Evolutionary conservation across 2,888 invertebrate genomes (phyloP), one percentile per base, ranked within the genome.

Genomic region (Melinaea menophilus): DNA sequence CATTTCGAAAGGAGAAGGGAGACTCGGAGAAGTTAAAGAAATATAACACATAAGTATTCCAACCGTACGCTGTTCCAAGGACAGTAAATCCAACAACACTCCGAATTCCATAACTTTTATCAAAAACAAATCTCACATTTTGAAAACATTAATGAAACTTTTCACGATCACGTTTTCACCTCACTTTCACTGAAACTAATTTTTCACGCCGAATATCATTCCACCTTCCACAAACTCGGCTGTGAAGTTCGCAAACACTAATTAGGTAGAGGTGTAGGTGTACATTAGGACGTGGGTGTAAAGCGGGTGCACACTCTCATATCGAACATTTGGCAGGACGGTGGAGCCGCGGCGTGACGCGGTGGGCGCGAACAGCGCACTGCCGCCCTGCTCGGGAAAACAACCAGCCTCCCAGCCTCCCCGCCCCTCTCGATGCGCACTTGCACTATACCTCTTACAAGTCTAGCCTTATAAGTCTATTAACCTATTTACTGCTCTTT

Each of bases 41-140:
- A 84, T 84, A 85, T 84, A 81, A 79, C 79, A 80, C 78, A 82
- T 84, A 85, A 86, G 86, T 84, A 79, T 79, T 78, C 74, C 79
- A 73, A 79, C 75, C 79, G 77, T 78, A 80, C 84, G 82, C 81
- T 85, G 82, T 85, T 88, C 79, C 82, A 74, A 82, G 41, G 7
- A 51, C 51, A 51, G 31, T 11, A 51, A 51, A 51, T 51, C 22
- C 31, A 51, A 22, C 51, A 31, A 31, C 31, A 31, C 51, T 51
- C 51, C 78, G 65, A 79, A 82, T 76, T 77, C 76, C 74, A 76
- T 78, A 79, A 80, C 78, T 74, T 75, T 73, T 31, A 31, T 31
- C 51, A 51, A 11, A 51, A 51, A 51, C 31, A 51, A 31, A 71
- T 73, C 31, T 51, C 7, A 51, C 31, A 51, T 31, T 9, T 31